These are phyloP conservation scores for Cercopithecus mona DNA, from an alignment of 2,113 vertebrate genomes.

Conservation along the genomic window DNA sequence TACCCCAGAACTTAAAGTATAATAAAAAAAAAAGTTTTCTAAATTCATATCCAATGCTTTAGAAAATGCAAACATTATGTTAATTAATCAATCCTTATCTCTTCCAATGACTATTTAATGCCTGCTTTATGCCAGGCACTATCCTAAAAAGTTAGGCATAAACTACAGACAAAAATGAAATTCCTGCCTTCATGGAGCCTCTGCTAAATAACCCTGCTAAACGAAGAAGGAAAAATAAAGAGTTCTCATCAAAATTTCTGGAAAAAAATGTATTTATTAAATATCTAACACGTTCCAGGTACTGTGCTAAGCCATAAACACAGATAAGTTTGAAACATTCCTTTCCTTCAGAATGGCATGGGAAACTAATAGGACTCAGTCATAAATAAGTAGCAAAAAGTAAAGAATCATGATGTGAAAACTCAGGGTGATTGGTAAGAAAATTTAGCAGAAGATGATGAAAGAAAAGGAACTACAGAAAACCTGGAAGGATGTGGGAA, in stretches of 20 bases:
- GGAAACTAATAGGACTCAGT: background rate
- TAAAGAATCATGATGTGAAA: background rate
- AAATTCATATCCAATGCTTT: background rate
- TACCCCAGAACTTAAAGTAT: too few species aligned
- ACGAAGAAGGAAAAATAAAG: background rate
- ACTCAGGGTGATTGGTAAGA: background rate
- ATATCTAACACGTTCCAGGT: background rate
- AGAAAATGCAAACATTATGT: background rate
- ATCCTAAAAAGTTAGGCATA: background rate
- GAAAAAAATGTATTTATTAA: background rate
- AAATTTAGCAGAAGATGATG: background rate
- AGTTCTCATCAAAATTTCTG: background rate
- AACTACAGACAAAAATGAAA: background rate
- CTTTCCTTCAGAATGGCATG: background rate
- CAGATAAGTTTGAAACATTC: background rate
- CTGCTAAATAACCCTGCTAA: background rate
- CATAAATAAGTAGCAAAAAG: background rate
- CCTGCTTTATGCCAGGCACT: background rate
- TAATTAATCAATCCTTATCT: background rate
- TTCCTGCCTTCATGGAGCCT: background rate
- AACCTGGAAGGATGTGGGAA: background rate
- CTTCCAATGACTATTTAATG: background rate
- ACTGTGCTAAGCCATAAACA: background rate
- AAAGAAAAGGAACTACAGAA: background rate
- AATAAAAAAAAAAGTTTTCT: background rate